Base-by-base conservation (phyloP, 2,797 vertebrate genomes). In the Pangasius sanitwongsei region DNA sequence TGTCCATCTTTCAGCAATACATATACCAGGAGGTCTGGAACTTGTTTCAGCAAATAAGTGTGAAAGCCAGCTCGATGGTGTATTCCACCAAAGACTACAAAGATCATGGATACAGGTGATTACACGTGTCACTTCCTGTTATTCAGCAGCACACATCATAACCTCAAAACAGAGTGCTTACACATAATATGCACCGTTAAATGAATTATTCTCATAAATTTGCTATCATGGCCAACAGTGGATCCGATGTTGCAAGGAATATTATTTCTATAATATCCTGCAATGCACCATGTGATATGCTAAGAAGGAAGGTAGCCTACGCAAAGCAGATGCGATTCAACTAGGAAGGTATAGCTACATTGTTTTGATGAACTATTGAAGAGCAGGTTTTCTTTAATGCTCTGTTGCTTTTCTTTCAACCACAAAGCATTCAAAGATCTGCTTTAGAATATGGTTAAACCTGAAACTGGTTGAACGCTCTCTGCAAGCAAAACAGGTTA, bases 21-120 rank as follows among this genome's bases (percentile, higher is more conserved):
- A 99, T 99, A 94, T 99, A 99, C 92, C 97, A 99, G 94, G 99
- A 99, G 87, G 99, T 99, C 41, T 99, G 98, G 99, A 99, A 99
- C 92, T 94, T 99, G 70, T 99, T 99, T 94, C 99, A 99, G 95
- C 99, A 99, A 94, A 99, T 99, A 92, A 99, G 99, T 13, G 99
- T 99, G 86, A 99, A 99, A 94, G 99, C 99, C 91, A 99, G 98
- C 91, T 99, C 98, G 1, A 96, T 98, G 92, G 98, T 99, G 50
- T 99, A 99, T 92, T 99, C 99, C 18, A 98, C 97, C 61, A 99
- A 99, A 93, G 98, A 99, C 93, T 97, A 96, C 92, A 99, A 98
- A 90, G 99, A 99, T 93, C 98, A 99, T 3, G 99, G 99, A 87
- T 99, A 99, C 94, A 98, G 99, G 99, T 99, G 93, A 94, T 1